phyloP scores from a whole-genome alignment of 2,113 vertebrate species.

The Corapipo altera region DNA sequence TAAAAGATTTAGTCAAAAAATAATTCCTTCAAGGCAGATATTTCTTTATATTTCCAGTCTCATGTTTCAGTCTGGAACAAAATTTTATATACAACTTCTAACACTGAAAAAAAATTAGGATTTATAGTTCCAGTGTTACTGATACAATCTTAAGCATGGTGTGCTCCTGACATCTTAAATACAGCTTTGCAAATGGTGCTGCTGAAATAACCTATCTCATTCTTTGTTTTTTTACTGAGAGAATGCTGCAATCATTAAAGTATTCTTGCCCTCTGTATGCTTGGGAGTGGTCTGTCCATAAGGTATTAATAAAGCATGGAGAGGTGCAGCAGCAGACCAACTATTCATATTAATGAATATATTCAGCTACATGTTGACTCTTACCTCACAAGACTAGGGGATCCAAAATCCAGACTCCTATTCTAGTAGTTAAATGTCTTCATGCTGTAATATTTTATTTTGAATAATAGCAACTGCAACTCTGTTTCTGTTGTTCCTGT shows the following conservation, averaged over 20 bases:
- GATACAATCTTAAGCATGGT: neutral
- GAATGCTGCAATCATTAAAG: conserved; percentile 48
- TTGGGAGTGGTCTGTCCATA: conserved; percentile 62
- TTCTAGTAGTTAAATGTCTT: neutral
- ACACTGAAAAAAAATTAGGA: neutral
- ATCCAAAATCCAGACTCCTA: conserved; percentile 18
- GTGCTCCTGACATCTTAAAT: neutral
- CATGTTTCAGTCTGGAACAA: conserved; percentile 18
- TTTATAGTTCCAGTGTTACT: conserved; percentile 20
- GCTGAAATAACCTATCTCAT: neutral
- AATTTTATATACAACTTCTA: conserved; percentile 16
- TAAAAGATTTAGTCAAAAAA: conserved; percentile 22
- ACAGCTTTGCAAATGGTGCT: neutral
- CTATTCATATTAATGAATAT: conserved; percentile 68
- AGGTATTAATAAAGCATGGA: conserved; percentile 71
- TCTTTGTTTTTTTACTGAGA: conserved; percentile 6
- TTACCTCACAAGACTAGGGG: conserved; percentile 19
- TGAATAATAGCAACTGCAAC: neutral
- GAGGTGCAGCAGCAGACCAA: conserved; percentile 56
- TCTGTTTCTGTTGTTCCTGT: neutral
- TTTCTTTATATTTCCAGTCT: neutral
- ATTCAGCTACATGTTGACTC: conserved; percentile 54
- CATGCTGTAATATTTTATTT: neutral
- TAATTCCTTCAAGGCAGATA: conserved; percentile 17
- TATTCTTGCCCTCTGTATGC: conserved; percentile 60